Evolutionary conservation across 2,113 vertebrate genomes (phyloP), one percentile per base, ranked within the genome.

Genomic region (Xenopus borealis): DNA sequence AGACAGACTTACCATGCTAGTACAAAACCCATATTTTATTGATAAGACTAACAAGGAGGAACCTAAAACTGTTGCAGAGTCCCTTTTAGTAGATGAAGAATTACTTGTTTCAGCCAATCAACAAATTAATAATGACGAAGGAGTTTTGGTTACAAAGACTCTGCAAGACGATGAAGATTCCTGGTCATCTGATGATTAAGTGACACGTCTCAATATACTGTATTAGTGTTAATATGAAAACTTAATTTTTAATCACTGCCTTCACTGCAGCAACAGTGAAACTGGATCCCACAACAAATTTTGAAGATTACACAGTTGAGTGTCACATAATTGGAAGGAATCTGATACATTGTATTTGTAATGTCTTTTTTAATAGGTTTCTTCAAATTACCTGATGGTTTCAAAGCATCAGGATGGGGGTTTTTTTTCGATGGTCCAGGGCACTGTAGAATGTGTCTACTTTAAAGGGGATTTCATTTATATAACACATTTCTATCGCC

Each of bases 121-220:
- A 30, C 55, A 75, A 69, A 20, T 33, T 3, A 12, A 5, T 23
- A 61, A 23, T 61, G 47, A 77, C 4, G 66, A 69, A 77, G 65
- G 65, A 6, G 3, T 50, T 16, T 23, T 18, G 3, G 40, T 20
- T 50, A 10, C 67, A 50, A 67, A 61, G 52, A 33, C 14, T 40
- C 27, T 16, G 12, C 19, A 61, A 18, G 45, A 45, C 44, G 33
- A 27, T 45, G 67, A 77, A 57, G 66, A 64, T 27, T 44, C 67
- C 10, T 77, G 74, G 74, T 77, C 73, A 63, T 76, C 74, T 4
- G 74, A 77, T 20, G 74, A 77, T 16, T 77, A 77, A 77, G 2
- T 17, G 16, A 50, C 55, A 16, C 2, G 3, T n/a, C 50, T 3
- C 16, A 8, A 8, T 27, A 13, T 33, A 65, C 14, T 45, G 33